Conservation (phyloP, 1,140 invertebrate genomes). For the Cyclina sinensis region DNA sequence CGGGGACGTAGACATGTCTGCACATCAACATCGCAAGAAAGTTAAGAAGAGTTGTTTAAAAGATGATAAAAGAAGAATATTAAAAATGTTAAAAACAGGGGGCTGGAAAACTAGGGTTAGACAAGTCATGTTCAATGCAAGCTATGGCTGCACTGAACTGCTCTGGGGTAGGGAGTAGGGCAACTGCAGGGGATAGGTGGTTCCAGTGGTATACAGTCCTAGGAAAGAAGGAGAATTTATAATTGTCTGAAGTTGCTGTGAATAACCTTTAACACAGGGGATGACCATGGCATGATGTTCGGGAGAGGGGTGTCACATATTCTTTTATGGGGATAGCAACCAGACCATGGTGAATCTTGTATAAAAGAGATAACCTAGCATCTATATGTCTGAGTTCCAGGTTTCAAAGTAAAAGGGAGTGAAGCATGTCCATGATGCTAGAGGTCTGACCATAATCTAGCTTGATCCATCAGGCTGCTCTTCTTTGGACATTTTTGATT, state of each 20-base stretch:
- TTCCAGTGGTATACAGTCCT: not conserved
- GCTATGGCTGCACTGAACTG: slow-evolving; percentile 1
- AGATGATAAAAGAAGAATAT: no score
- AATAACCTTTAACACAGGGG: slow-evolving; percentile 11
- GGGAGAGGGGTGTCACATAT: not conserved
- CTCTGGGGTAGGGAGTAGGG: no score
- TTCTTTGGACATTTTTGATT: not conserved
- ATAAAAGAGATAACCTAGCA: slow-evolving; percentile 21
- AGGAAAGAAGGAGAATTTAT: not conserved
- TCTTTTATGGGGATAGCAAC: slow-evolving; percentile 3
- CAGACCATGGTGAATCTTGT: not conserved
- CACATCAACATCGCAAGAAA: no score
- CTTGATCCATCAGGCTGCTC: not conserved
- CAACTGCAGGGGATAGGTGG: not conserved
- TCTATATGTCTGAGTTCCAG: slow-evolving; percentile 7
- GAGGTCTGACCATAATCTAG: not conserved
- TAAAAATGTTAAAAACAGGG: no score
- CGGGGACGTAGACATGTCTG: no score
- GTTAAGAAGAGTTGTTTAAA: no score
- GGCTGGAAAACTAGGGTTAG: no score
- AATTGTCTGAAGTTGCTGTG: not conserved
- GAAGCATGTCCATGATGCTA: not conserved
- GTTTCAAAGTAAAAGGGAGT: not conserved
- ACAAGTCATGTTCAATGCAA: not conserved
- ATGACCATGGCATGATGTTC: not conserved